Evolutionary conservation across 2,113 vertebrate species (phyloP), one percentile per base, ranked within the genome.

Genomic region (Crotophaga sulcirostris): DNA sequence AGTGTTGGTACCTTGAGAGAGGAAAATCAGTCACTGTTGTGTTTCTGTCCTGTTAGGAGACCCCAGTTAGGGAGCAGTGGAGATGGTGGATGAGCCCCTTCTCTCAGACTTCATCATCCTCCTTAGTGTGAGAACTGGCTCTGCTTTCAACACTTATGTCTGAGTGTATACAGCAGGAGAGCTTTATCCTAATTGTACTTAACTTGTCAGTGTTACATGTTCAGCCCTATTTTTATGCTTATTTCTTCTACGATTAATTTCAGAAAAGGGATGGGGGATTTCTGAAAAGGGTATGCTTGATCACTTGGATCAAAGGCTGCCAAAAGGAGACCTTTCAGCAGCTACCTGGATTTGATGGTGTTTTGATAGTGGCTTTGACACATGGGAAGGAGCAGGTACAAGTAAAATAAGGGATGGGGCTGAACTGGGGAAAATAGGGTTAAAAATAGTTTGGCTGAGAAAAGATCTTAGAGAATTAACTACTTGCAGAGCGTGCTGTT

Each of bases 371-470:
- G 60, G 79, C 64, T 89, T 96, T 93, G 42, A 90, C 88, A 90
- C 87, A 25, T 94, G 58, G 79, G 60, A 95, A 93, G 68, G 88
- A 96, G 36, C 33, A 93, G 64, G 56, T 94, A 94, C 21, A 78
- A 89, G 36, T 83, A 77, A 79, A 77, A 24, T 26, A 25, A 84
- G 34, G 59, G 36, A 42, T 72, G 10, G 12, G 25, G 45, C 55
- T 69, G 23, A 84, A 66, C 4, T 83, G 77, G 66, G 45, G 51
- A 58, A 78, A 91, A 70, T 36, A 60, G 77, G 29, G 31, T 90
- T 90, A 66, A 62, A 96, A 89, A 84, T 69, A 95, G 18, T 85
- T 95, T 63, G 40, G 44, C 67, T 88, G 55, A 54, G 90, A 93
- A 89, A 80, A 68, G 23, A 54, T 90, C 87, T 56, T 34, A 52